Conservation (phyloP, 2,888 invertebrate species). For the Drosophila maculinotata region DNA sequence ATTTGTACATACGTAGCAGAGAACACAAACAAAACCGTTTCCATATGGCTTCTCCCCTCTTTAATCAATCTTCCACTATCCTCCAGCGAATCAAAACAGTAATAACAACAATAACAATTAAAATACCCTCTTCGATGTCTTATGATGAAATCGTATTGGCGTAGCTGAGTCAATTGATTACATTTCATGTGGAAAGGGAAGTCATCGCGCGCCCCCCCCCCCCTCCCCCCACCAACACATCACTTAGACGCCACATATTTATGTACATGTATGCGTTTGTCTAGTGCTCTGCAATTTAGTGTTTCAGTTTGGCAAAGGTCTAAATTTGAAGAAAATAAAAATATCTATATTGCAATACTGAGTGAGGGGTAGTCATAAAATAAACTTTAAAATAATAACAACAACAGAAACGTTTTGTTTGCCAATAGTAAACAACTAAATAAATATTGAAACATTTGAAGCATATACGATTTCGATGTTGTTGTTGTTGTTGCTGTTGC, state of each 20-base stretch:
- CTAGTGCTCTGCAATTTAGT: constrained; percentile 47
- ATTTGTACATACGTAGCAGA: constrained; percentile 42
- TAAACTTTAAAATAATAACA: constrained; percentile 31
- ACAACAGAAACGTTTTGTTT: constrained; percentile 29
- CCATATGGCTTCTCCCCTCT: constrained; percentile 31
- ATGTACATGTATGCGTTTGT: constrained; percentile 14
- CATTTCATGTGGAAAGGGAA: constrained; percentile 20
- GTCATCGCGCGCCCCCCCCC: background rate
- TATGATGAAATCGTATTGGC: constrained; percentile 31
- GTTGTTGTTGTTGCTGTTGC: constrained; percentile 7
- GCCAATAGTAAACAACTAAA: constrained; percentile 37
- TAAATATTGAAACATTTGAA: constrained; percentile 62
- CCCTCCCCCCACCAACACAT: too few species aligned
- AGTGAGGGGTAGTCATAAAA: constrained; percentile 55
- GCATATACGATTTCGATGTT: constrained; percentile 24
- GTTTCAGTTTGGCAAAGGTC: too few species aligned
- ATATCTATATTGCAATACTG: too few species aligned
- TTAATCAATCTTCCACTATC: constrained; percentile 11
- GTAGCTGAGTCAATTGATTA: constrained; percentile 30
- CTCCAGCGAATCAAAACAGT: constrained; percentile 25
- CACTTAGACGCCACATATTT: background rate
- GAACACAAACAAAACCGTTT: constrained; percentile 27
- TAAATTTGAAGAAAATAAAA: too few species aligned
- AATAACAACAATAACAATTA: constrained; percentile 8
- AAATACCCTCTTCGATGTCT: constrained; percentile 8